Percentiles rank a stretch among this genome's conserved stretches.
phyloP scores from a whole-genome alignment of 2,113 vertebrate species.

The Trichomycterus rosablanca region DNA sequence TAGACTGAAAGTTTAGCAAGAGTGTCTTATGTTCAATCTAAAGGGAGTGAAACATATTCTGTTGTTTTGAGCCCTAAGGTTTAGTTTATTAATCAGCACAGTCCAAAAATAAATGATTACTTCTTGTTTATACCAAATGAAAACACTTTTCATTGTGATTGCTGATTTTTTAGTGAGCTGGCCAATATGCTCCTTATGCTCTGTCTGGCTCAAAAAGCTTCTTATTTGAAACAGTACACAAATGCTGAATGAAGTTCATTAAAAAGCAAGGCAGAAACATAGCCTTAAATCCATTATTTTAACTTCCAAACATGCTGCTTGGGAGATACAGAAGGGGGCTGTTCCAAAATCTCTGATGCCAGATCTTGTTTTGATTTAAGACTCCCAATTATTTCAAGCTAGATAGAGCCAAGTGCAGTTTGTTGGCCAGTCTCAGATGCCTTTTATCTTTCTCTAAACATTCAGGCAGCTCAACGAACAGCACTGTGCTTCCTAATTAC shows the following conservation, averaged over 20 bases:
- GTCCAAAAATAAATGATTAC: not conserved
- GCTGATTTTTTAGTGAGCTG: not conserved
- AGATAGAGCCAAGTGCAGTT: constrained; percentile 4
- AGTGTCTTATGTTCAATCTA: no score
- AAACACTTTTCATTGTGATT: no score
- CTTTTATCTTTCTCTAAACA: not conserved
- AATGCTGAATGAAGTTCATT: not conserved
- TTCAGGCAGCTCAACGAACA: constrained; percentile 15
- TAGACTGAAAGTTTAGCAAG: no score
- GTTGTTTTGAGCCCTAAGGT: not conserved
- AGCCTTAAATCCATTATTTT: not conserved
- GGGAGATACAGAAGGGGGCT: no score
- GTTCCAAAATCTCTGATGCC: not conserved
- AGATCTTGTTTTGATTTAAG: constrained; percentile 13
- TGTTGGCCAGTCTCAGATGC: constrained; percentile 9
- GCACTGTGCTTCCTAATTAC: constrained; percentile 33
- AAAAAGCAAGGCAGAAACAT: not conserved
- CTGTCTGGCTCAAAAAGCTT: no score
- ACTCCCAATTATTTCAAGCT: constrained; percentile 15
- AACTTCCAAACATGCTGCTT: not conserved
- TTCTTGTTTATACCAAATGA: not conserved
- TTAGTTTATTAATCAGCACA: not conserved
- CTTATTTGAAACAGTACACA: constrained; percentile 1
- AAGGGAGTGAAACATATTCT: not conserved
- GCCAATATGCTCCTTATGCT: no score